Evolutionary conservation across 2,113 vertebrate genomes (phyloP), one percentile per base, ranked within the genome.

Genomic region (Psettodes erumei): DNA sequence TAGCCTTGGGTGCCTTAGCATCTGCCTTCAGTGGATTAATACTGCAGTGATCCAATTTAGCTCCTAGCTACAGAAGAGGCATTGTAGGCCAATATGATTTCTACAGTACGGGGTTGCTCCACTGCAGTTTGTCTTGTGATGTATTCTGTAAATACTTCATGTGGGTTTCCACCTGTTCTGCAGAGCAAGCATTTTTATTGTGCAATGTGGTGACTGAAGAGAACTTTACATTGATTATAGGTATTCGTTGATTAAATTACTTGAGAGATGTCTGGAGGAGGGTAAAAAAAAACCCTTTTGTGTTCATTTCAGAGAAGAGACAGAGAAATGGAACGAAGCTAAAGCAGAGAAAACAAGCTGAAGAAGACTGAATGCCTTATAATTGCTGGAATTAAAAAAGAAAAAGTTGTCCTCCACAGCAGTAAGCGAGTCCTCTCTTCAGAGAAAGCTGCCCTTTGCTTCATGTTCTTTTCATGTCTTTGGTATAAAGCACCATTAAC

Each of bases 41-140:
- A 85, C 77, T 59, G 69, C 55, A n/a, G 50, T 87, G 73, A 93
- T 92, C 78, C 80, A 90, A 91, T 92, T 89, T 82, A 81, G 53
- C 59, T 83, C 82, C 67, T 19, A 65, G 50, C 67, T 21, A 63
- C 48, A 56, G 61, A 67, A 58, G 79, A 70, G 27, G 21, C 55
- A 68, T 74, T 77, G 68, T 18, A 64, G 60, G 32, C 48, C 12
- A 32, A 77, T 75, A 68, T 51, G 63, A 76, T 73, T 82, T 77
- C n/a, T 75, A 55, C 69, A 71, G 65, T 45, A n/a, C n/a, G 27
- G 43, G 54, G 54, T 77, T 80, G 60, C 63, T 48, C 13, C 5
- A 1, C 12, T 40, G 62, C 30, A 71, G 27, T 60, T 77, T 23
- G 43, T 80, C 64, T n/a, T 71, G 60, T 16, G 11, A 43, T 63